A percentile compares a stretch with the other conserved stretches of the same genome.
phyloP scores from a whole-genome alignment of 2,797 vertebrate genomes.

The Sebastes taczanowskii region DNA sequence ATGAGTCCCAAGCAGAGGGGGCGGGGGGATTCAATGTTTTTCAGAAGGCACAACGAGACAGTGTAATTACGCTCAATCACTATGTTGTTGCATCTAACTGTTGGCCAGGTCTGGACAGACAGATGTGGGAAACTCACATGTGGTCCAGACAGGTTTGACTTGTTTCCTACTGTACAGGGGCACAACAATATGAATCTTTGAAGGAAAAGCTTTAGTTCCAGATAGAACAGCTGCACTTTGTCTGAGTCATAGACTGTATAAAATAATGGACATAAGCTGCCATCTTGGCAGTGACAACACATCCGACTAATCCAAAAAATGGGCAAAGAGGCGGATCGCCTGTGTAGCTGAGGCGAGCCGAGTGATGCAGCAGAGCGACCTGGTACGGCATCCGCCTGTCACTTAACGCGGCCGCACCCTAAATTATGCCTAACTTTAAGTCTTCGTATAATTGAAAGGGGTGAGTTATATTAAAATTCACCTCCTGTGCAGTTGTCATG shows the following conservation, averaged over 20 bases:
- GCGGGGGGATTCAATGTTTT: neutral
- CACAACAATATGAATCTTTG: neutral
- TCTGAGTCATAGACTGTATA: neutral
- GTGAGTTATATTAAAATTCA: neutral
- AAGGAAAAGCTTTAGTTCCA: neutral
- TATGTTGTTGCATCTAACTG: neutral
- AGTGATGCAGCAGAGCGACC: too few species aligned
- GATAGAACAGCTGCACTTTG: neutral
- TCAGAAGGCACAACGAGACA: neutral
- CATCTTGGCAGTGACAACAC: too few species aligned
- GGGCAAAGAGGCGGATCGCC: too few species aligned
- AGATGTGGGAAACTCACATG: conserved; percentile 12
- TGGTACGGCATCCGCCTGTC: too few species aligned
- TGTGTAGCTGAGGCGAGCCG: neutral
- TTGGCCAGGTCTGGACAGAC: neutral
- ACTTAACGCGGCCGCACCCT: too few species aligned
- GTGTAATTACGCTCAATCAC: neutral
- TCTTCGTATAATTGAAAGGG: rapidly evolving
- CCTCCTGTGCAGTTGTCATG: neutral
- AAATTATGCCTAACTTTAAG: too few species aligned
- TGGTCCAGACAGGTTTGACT: conserved; percentile 10
- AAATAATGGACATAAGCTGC: too few species aligned
- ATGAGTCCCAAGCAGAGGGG: neutral
- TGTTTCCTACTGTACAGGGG: neutral
- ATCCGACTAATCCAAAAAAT: too few species aligned